Evolutionary conservation across 2,888 invertebrate species (phyloP).

Genomic region (Ferrisia virgata): DNA sequence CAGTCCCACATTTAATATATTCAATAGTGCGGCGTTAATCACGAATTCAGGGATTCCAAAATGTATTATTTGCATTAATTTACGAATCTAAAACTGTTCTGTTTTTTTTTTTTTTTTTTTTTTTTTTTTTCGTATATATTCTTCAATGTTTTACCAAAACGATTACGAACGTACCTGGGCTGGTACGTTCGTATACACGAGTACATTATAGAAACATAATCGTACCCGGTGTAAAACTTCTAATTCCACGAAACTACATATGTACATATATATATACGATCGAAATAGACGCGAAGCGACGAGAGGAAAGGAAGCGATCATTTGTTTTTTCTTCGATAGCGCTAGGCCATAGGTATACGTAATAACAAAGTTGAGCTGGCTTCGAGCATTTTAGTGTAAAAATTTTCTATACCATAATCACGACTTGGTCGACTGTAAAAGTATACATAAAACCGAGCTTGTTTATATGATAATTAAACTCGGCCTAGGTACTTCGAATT

Average conservation of each 20-base stretch:
- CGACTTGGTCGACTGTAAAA: not conserved
- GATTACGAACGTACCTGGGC: not conserved
- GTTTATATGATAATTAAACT: slow-evolving; percentile 30
- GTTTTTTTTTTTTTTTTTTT: not conserved
- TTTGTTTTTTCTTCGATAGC: not conserved
- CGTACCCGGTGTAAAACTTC: not conserved
- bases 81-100: too few species aligned
- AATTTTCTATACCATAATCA: slow-evolving; percentile 7
- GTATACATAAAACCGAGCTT: slow-evolving; percentile 18
- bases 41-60: slow-evolving; percentile 24
- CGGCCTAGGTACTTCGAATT: slow-evolving; percentile 14
- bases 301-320: not conserved
- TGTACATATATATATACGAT: not conserved
- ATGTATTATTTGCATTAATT: slow-evolving; percentile 32
- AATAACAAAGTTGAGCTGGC: slow-evolving; percentile 1
- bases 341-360: not conserved
- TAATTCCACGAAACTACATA: not conserved
- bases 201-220: not conserved
- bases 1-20: slow-evolving; percentile 17
- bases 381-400: not conserved
- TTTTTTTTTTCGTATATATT: not conserved
- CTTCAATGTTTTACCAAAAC: not conserved
- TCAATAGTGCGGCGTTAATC: not conserved
- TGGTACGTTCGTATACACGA: not conserved
- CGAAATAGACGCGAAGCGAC: not conserved